Base-by-base conservation (phyloP, 1,140 invertebrate genomes). In the Meloidogyne hapla region DNA sequence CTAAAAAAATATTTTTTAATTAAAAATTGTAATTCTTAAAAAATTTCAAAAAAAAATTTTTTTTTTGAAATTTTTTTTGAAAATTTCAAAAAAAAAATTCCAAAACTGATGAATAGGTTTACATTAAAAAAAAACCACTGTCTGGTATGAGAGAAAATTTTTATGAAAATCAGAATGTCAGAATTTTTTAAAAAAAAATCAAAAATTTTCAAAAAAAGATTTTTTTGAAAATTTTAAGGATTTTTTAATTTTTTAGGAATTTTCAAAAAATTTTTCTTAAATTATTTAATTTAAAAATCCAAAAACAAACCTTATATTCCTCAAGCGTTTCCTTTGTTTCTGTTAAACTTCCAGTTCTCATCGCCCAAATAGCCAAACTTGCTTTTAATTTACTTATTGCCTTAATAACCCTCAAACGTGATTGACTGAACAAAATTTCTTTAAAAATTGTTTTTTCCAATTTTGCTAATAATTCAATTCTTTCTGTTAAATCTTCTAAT, bases 371-470 rank as follows among this genome's bases (percentile, higher is more conserved):
- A 40, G 45, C 25, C 25, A 70, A 38, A 28, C 28, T 70, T 21
- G 69, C 45, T 21, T 70, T 70, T 45, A 70, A 70, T 56, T 56
- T 70, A 28, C 69, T 26, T 26, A 45, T 18, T 21, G 26, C 13
- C n/a, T 70, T 64, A 28, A 73, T 25, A 13, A 33, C 13, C 15
- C 71, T 61, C 9, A 73, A 63, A 3, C 28, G 21, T 33, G 21
- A 15, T 38, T 63, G 56, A 10, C 28, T 64, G n/a, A 63, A 73
- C 23, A 73, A 64, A 61, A 73, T 73, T 73, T 63, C 5, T 18
- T 61, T 64, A 12, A 63, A 23, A 38, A 40, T 64, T 15, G 2
- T 26, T 15, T 12, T 26, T 8, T 73, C 56, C 1, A 5, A 28
- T 33, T 64, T 21, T 0, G 71, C 15, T 21, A 33, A 13, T 6